These are phyloP conservation scores for Kradibia gibbosae DNA, from an alignment of 1,140 invertebrate species.

Conservation along the genomic window DNA sequence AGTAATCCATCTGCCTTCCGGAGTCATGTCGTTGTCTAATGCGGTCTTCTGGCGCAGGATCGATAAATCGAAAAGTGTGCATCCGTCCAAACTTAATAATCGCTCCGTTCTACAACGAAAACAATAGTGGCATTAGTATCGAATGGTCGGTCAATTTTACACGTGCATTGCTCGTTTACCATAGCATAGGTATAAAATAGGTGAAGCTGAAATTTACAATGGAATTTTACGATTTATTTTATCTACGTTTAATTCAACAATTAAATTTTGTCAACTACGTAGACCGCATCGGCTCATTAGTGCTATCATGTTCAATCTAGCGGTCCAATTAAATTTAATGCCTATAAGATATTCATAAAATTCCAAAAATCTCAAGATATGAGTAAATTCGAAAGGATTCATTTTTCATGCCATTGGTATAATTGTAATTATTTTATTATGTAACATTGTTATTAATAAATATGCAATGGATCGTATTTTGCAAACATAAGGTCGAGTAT, in stretches of 20 bases:
- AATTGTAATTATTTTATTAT: no score
- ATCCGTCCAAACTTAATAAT: conserved; percentile 92
- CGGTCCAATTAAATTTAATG: no score
- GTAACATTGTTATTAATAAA: no score
- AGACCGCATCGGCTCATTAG: no score
- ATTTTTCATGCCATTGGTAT: no score
- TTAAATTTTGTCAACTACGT: no score
- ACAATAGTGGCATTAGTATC: conserved; percentile 21
- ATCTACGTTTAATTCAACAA: no score
- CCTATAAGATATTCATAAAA: no score
- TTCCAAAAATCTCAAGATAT: no score
- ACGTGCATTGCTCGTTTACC: not conserved
- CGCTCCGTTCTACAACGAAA: conserved; percentile 81
- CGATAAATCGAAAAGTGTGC: conserved; percentile 93
- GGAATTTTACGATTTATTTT: not conserved
- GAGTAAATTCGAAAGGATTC: no score
- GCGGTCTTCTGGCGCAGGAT: conserved; percentile 90
- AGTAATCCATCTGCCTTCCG: conserved; percentile 76
- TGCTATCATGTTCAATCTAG: no score
- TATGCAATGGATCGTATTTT: not conserved
- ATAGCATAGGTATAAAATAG: not conserved
- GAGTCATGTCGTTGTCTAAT: conserved; percentile 82
- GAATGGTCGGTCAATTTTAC: not conserved
- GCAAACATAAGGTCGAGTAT: not conserved
- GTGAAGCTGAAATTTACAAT: no score